A percentile compares a stretch with the other conserved stretches of the same genome.
Evolutionary conservation across 2,797 vertebrate species (phyloP).

Genomic region (Brotula barbata): DNA sequence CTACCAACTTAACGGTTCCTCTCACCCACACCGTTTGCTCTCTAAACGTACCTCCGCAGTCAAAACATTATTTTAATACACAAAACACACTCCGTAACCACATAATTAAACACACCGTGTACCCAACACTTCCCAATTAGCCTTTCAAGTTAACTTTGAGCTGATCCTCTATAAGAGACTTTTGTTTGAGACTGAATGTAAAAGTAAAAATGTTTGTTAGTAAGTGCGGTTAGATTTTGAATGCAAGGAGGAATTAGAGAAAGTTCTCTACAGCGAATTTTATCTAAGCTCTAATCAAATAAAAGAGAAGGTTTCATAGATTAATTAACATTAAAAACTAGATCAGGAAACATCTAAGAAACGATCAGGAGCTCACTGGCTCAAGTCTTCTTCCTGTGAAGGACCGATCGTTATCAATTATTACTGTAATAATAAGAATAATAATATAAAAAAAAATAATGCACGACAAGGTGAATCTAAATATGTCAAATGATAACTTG

Average conservation of each 20-base stretch:
- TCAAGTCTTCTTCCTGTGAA: conserved; percentile 8
- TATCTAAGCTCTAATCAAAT: conserved; percentile 12
- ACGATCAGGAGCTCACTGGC: conserved; percentile 34
- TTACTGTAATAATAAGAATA: no score
- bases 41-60: conserved; percentile 26
- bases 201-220: no score
- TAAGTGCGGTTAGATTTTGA: no score
- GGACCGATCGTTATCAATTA: no score
- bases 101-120: no score
- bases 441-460: no score
- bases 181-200: no score
- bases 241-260: no score
- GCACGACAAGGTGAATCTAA: no score
- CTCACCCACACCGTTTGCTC: conserved; percentile 35
- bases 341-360: conserved; percentile 30
- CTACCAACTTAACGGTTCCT: conserved; percentile 42
- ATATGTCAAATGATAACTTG: conserved; percentile 8
- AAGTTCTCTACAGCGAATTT: conserved; percentile 14
- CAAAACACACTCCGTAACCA: not conserved
- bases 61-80: conserved; percentile 23
- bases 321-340: conserved; percentile 40
- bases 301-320: conserved; percentile 44
- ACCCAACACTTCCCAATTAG: no score
- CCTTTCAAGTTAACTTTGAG: no score
- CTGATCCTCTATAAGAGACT: no score